Evolutionary conservation across 2,888 invertebrate genomes (phyloP), one percentile per base, ranked within the genome.

Genomic region (Tinea semifulvella): DNA sequence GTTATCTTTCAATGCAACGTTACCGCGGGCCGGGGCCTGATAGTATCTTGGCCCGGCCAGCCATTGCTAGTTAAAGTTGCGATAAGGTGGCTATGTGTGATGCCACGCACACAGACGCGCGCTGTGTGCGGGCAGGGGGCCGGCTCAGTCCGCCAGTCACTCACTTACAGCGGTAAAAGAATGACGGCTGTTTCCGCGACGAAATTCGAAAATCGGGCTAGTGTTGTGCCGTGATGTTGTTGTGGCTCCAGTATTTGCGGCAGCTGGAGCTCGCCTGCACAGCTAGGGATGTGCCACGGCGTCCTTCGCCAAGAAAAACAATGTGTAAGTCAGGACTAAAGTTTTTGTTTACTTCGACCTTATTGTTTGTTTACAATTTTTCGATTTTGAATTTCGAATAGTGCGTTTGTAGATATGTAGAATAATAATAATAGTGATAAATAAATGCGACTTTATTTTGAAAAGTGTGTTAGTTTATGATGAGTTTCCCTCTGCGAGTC

Each of bases 1-100:
- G 69, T 79, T 80, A 79, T 79, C 79, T 80, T 74, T 75, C 76
- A 77, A 79, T 80, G 80, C 80, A 79, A 75, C 76, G 77, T 79
- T 76, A 77, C 80, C 79, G 77, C 80, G 77, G 70, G 76, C 73
- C 63, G 62, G 62, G 3, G 18, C 44, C 65, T 79, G 79, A 79
- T 79, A 59, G 63, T 79, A 77, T 79, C 71, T 68, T 71, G 46
- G 42, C 45, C 48, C 47, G 77, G 72, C 73, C 71, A 67, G 70
- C 72, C 77, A 74, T 77, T 71, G 80, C 80, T 80, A 79, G 80
- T 77, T 77, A 75, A 72, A 75, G 55, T 66, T 57, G 62, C 75
- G 80, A 80, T 79, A 80, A 79, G 77, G 69, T 70, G 73, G 73
- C n/a, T n/a, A n/a, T n/a, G n/a, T n/a, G n/a, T n/a, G n/a, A n/a